Base-by-base conservation (phyloP, 1,140 invertebrate species). In the Bombus difficillimus region DNA sequence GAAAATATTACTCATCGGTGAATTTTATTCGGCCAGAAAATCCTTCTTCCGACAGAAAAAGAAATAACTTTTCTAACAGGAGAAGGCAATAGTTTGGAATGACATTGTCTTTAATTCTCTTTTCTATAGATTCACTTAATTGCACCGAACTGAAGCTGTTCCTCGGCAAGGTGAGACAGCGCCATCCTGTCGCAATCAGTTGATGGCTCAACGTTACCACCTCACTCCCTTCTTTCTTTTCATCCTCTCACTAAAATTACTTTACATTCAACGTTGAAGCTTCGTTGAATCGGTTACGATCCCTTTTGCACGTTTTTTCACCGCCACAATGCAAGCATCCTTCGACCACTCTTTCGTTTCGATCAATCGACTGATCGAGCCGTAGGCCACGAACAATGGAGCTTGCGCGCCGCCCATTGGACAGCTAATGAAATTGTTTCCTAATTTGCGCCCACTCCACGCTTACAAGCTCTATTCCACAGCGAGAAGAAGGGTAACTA, bases 391-490 rank as follows among this genome's bases (percentile, higher is more conserved):
- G 83, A 85, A 90, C 87, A 91, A 90, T 86, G 69, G 73, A 72
- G 18, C 43, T 71, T 32, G 64, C 69, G 47, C 69, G 76, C 64
- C 69, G 47, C 41, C 68, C 78, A 34, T 69, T 85, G 71, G 47
- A 59, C 59, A 85, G 81, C 90, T 89, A 87, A 91, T 88, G 90
- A 91, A 91, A 91, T 91, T 91, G 90, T 91, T 90, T 89, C 78
- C 88, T 86, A 91, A 91, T 91, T 91, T 86, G 79, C 69, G 83
- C n/a, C 72, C 86, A 69, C 82, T 89, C 79, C 69, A 73, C 66
- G 81, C 81, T 82, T 85, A 87, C 84, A 76, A 73, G 71, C 74
- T 37, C 43, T 39, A 71, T 87, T 78, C 77, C 34, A 41, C 10
- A 62, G 34, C 47, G 69, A 75, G 57, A 76, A 73, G 85, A 69